Base-by-base conservation (phyloP, 2,113 vertebrate species). In the Lanius collurio region DNA sequence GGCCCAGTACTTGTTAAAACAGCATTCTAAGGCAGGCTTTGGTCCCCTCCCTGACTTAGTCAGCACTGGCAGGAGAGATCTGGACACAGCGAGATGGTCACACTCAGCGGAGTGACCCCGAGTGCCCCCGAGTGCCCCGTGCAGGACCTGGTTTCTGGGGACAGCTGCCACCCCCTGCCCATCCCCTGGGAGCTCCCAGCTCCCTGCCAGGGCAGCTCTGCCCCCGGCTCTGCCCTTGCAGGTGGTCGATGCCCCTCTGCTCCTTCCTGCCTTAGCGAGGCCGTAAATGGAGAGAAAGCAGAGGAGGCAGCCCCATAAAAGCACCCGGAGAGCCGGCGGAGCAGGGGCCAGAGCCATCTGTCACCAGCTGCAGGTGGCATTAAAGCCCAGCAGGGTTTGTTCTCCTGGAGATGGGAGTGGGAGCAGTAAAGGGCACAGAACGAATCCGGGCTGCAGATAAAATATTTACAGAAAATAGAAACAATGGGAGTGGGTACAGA, bases 241-340 rank as follows among this genome's bases (percentile, higher is more conserved):
- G 62, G 63, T 37, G 68, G 47, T 94, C 20, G 80, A 94, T 89
- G 49, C 59, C 80, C 11, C 71, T 78, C 87, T 52, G 68, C 84
- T 94, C 91, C 90, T 89, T 83, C 59, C 76, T 17, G 31, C 57
- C 42, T 92, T 80, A 85, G 93, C 8, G n/a, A 80, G 92, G 93
- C 94, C 0, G 4, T 93, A 95, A 96, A 95, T 0, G 28, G 67
- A 64, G 92, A 81, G 94, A 64, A 92, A 97, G 78, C 93, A 87
- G 89, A 80, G 87, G 83, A 92, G 89, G 80, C 85, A 92, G 95
- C 57, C 47, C 83, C 94, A 75, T 93, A 92, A 96, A 93, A 89
- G 22, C 94, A 89, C 21, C 67, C 63, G 42, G 50, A 90, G 35
- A 59, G 1, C 4, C 13, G 80, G 75, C 90, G 74, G 94, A 83